phyloP scores from a whole-genome alignment of 1,140 invertebrate genomes.

The Cotesia typhae region DNA sequence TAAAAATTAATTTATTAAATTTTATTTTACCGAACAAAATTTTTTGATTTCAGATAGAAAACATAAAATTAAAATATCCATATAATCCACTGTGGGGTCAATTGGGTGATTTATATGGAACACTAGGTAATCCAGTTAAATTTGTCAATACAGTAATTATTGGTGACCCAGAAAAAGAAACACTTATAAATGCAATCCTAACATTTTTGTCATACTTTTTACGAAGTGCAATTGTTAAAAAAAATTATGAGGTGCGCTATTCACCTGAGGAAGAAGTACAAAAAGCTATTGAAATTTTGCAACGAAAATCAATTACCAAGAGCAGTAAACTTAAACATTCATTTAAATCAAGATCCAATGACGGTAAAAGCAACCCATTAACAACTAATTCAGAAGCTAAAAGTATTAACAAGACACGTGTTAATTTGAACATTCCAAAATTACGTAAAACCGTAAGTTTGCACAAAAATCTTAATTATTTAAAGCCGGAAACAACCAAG shows the following conservation, averaged over 20 bases:
- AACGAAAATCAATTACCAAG: constrained; percentile 45
- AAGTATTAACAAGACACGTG: constrained; percentile 12
- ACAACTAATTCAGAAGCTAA: not conserved
- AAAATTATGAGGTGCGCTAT: constrained; percentile 49
- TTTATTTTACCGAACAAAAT: not conserved
- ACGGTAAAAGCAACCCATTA: not conserved
- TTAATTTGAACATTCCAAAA: constrained; percentile 35
- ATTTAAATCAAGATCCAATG: not conserved
- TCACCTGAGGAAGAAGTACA: constrained; percentile 50
- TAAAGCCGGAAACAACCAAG: constrained; percentile 35
- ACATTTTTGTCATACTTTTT: constrained; percentile 85
- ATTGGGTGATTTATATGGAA: constrained; percentile 83
- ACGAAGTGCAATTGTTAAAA: constrained; percentile 57
- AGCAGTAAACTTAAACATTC: constrained; percentile 21
- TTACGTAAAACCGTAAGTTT: constrained; percentile 54
- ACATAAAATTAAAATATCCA: constrained; percentile 59
- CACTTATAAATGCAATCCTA: constrained; percentile 73
- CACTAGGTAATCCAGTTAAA: constrained; percentile 79
- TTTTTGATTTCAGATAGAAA: constrained; percentile 61
- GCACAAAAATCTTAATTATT: constrained; percentile 50
- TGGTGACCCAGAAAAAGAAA: constrained; percentile 73
- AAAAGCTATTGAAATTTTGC: constrained; percentile 50
- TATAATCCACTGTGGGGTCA: constrained; percentile 89
- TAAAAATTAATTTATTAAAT: too few relatives aligned
- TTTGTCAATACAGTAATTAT: constrained; percentile 81